Evolutionary conservation across 1,140 invertebrate genomes (phyloP).

Genomic region (Drosophila lini): DNA sequence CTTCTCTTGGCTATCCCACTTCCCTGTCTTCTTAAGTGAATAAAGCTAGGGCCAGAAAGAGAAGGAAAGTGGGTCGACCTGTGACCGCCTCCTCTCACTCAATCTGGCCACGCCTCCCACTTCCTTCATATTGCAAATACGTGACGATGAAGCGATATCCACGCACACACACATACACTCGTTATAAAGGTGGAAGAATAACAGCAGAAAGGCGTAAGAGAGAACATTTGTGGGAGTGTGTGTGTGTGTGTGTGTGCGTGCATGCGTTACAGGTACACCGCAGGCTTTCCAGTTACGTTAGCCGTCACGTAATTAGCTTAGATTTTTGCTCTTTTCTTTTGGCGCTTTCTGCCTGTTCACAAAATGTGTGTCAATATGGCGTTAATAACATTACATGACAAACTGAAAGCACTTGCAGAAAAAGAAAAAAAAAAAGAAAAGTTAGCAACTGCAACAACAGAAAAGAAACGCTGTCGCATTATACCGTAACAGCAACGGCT

Average conservation of each 20-base stretch:
- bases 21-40: conserved; percentile 20
- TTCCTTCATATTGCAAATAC: conserved; percentile 47
- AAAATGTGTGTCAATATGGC: conserved; percentile 79
- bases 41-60: conserved; percentile 7
- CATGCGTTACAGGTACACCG: conserved; percentile 20
- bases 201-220: conserved; percentile 46
- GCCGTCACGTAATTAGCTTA: conserved; percentile 77
- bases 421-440: conserved; percentile 22
- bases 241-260: conserved; percentile 1
- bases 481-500: conserved; percentile 55
- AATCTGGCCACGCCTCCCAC: conserved; percentile 45
- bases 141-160: conserved; percentile 40
- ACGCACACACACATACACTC: neutral
- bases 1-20: conserved; percentile 2
- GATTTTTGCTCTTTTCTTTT: conserved; percentile 54
- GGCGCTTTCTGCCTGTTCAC: conserved; percentile 23
- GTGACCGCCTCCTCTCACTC: conserved; percentile 37
- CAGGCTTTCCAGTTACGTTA: conserved; percentile 22
- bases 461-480: conserved; percentile 54
- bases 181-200: conserved; percentile 6
- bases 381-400: conserved; percentile 80
- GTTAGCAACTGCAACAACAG: conserved; percentile 22
- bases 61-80: conserved; percentile 56
- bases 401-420: conserved; percentile 67
- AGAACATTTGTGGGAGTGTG: conserved; percentile 26